phyloP scores from a whole-genome alignment of 2,888 invertebrate species.

The Acronicta psi region DNA sequence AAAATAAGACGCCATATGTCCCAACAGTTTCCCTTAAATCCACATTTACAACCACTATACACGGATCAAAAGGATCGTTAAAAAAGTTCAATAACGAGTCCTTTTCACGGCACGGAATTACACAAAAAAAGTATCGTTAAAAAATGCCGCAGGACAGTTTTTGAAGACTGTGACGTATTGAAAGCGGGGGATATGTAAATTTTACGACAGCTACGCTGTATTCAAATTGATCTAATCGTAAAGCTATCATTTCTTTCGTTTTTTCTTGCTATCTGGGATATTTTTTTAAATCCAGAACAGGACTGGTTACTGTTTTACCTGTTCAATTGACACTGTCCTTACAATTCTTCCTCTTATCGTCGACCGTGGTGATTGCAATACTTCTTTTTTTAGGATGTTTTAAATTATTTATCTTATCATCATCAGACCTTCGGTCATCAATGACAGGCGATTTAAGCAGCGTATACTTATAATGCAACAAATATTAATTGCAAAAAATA shows the following conservation, averaged over 20 bases:
- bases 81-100: slow-evolving; percentile 61
- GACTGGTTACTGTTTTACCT: too few species aligned
- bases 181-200: slow-evolving; percentile 31
- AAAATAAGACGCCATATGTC: slow-evolving; percentile 54
- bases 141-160: slow-evolving; percentile 46
- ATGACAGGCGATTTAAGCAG: too few species aligned
- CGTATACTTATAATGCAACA: too few species aligned
- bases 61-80: slow-evolving; percentile 78
- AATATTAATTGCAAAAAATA: too few species aligned
- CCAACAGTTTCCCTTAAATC: slow-evolving; percentile 59
- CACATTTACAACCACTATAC: slow-evolving; percentile 74
- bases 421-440: too few species aligned
- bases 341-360: too few species aligned
- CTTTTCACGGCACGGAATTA: slow-evolving; percentile 43
- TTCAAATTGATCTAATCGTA: slow-evolving; percentile 1
- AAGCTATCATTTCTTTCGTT: too few species aligned
- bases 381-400: too few species aligned
- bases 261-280: too few species aligned
- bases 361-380: too few species aligned
- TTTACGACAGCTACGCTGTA: slow-evolving; percentile 28
- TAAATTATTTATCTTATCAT: too few species aligned
- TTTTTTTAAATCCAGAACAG: not conserved
- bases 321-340: not conserved
- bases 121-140: slow-evolving; percentile 49
- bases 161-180: slow-evolving; percentile 46